Conservation (phyloP, 2,797 vertebrate species). For the Myotis findleyi region DNA sequence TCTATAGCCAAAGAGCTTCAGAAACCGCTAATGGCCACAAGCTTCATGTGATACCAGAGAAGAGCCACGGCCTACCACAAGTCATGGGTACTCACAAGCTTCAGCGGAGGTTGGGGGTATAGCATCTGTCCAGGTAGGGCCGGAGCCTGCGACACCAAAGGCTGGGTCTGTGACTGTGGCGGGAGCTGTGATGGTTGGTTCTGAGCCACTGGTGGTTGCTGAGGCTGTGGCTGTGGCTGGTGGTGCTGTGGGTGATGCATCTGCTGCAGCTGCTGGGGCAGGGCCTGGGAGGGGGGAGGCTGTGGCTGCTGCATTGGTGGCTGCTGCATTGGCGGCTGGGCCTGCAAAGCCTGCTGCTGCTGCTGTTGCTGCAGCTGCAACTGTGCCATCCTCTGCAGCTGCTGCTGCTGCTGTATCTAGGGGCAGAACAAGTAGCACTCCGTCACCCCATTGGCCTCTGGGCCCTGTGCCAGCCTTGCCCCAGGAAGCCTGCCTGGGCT, state of each 20-base stretch:
- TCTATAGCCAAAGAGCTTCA: not conserved
- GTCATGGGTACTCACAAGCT: slow-evolving; percentile 80
- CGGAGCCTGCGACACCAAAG: slow-evolving; percentile 92
- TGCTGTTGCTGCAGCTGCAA: slow-evolving; percentile 86
- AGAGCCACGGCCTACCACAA: accelerated
- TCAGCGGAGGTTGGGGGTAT: slow-evolving; percentile 90
- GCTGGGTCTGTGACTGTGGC: slow-evolving; percentile 89
- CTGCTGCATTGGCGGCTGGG: slow-evolving; percentile 86
- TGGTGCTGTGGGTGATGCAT: slow-evolving; percentile 86
- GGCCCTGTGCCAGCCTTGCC: not conserved
- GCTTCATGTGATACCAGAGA: not conserved
- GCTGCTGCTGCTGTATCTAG: slow-evolving; percentile 90
- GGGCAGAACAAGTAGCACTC: not conserved
- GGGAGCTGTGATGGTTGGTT: slow-evolving; percentile 90
- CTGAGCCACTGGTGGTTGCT: slow-evolving; percentile 88
- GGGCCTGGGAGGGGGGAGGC: slow-evolving; percentile 79
- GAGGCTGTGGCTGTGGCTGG: slow-evolving; percentile 83
- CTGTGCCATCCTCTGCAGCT: slow-evolving; percentile 83
- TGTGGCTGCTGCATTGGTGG: slow-evolving; percentile 86
- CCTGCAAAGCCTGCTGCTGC: slow-evolving; percentile 87
- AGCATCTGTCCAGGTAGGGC: slow-evolving; percentile 91
- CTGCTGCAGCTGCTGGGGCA: slow-evolving; percentile 88
- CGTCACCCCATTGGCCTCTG: not conserved
- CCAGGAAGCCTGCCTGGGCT: not conserved
- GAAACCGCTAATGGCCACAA: not conserved